Conservation (phyloP, 1,140 invertebrate species). For the Brachystomella parvula region DNA sequence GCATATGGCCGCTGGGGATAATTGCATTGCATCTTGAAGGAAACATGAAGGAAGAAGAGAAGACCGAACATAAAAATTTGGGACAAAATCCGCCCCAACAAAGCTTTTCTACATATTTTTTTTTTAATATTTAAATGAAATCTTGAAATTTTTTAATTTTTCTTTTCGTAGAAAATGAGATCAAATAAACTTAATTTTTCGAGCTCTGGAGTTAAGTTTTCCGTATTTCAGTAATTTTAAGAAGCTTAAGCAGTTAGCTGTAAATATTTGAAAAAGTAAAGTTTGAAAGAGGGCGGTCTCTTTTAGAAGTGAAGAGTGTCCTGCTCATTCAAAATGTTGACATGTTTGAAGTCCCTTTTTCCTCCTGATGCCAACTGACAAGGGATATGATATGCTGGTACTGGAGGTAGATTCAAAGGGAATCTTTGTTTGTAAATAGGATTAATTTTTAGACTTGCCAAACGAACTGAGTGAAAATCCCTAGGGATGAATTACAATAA, state of each 20-base stretch:
- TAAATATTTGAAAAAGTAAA: not conserved
- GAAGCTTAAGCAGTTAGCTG: not conserved
- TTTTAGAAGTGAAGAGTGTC: not conserved
- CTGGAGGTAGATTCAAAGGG: not conserved
- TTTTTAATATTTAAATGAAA: not conserved
- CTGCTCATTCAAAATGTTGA: not conserved
- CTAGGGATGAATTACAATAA: not conserved
- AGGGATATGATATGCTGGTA: not conserved
- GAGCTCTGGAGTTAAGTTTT: not conserved
- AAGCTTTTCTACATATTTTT: not conserved
- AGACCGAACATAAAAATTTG: constrained; percentile 6
- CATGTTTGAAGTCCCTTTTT: not conserved
- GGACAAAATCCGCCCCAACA: not conserved
- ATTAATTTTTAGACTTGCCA: not conserved
- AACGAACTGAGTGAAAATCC: too few relatives aligned
- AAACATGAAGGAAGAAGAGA: too few relatives aligned
- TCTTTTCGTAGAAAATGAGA: not conserved
- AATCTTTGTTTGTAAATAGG: not conserved
- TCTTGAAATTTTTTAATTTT: not conserved
- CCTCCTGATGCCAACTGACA: constrained; percentile 2
- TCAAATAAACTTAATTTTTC: not conserved
- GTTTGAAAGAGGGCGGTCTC: not conserved
- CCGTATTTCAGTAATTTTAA: not conserved
- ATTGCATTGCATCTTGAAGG: constrained; percentile 15
- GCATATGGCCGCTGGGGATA: constrained; percentile 36